phyloP scores from a whole-genome alignment of 2,113 vertebrate genomes.

The Hippocampus barbouri region DNA sequence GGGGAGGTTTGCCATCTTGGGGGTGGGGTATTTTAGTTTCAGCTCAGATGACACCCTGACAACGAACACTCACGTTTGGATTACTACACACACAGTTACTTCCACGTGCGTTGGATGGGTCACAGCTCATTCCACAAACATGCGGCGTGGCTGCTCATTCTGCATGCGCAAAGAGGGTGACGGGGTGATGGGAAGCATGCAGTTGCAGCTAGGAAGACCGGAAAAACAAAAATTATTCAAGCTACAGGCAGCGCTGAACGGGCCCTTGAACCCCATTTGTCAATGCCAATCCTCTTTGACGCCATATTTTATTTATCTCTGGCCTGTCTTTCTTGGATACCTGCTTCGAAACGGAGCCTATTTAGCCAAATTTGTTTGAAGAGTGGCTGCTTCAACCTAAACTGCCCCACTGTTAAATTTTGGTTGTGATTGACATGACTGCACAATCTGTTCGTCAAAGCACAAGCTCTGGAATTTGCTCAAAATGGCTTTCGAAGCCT shows the following conservation, averaged over 20 bases:
- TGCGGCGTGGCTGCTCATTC: constrained; percentile 53
- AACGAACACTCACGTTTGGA: constrained; percentile 26
- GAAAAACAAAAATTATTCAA: constrained; percentile 19
- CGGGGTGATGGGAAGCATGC: constrained; percentile 60
- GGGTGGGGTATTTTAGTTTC: constrained; percentile 53
- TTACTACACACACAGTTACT: constrained; percentile 18
- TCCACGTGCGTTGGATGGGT: constrained; percentile 58
- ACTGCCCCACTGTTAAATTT: too few relatives aligned
- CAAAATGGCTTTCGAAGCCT: too few relatives aligned
- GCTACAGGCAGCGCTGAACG: neutral
- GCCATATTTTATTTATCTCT: neutral
- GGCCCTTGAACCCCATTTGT: neutral
- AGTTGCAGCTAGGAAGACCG: constrained; percentile 46
- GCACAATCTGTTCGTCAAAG: too few relatives aligned
- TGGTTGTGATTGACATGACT: too few relatives aligned
- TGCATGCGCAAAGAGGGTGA: constrained; percentile 61
- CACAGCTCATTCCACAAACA: constrained; percentile 56
- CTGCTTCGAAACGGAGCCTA: neutral
- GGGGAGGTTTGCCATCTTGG: constrained; percentile 46
- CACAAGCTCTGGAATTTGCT: too few relatives aligned
- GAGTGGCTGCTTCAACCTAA: too few relatives aligned
- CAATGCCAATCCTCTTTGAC: neutral
- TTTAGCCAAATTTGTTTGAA: too few relatives aligned
- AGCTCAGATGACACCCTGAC: constrained; percentile 55
- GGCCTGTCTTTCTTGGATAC: neutral